Conservation (phyloP, 2,113 vertebrate genomes). For the Pseudorectes ferrugineus region DNA sequence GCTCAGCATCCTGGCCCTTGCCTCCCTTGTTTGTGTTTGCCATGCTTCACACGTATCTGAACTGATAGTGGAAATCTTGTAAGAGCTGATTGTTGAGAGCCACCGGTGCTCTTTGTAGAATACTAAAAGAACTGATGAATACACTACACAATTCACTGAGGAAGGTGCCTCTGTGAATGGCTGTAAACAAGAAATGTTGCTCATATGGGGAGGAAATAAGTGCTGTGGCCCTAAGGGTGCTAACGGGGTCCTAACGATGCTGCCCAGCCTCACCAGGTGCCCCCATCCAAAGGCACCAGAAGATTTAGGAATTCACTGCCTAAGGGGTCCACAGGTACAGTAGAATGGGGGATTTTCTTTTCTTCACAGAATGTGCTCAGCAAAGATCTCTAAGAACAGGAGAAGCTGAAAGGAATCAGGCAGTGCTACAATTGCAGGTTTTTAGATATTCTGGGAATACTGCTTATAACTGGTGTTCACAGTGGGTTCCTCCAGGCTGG, state of each 20-base stretch:
- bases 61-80: background rate
- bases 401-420: background rate
- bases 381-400: background rate
- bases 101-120: background rate
- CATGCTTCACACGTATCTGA: background rate
- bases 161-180: background rate
- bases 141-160: background rate
- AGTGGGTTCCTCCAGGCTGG: background rate
- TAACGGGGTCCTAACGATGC: fast-evolving
- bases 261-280: background rate
- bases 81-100: background rate
- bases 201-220: background rate
- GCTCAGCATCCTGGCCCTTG: background rate
- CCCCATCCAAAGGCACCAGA: background rate
- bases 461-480: background rate
- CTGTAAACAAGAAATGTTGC: background rate
- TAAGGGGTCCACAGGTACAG: background rate
- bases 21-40: background rate
- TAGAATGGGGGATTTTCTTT: background rate
- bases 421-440: background rate
- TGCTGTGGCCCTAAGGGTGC: background rate
- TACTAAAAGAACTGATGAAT: background rate
- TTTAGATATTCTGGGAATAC: background rate
- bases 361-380: background rate
- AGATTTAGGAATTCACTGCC: background rate